A percentile compares a stretch with the other conserved stretches of the same genome.
These are phyloP conservation scores for Oxystoma pomonae DNA, from an alignment of 2,888 invertebrate genomes.

Conservation along the genomic window DNA sequence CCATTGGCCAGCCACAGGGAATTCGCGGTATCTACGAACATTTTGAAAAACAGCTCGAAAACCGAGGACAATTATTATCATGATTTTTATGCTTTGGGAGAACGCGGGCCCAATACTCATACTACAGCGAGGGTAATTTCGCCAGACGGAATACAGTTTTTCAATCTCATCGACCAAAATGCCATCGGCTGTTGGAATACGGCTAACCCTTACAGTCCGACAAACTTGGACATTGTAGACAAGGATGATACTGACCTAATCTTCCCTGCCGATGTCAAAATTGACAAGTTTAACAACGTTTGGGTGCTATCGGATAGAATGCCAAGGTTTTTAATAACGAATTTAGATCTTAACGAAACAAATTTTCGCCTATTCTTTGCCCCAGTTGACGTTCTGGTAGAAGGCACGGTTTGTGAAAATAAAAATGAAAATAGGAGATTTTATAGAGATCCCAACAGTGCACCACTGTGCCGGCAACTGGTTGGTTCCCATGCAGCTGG, in stretches of 20 bases:
- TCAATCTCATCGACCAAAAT: slow-evolving; percentile 75
- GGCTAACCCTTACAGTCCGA: slow-evolving; percentile 57
- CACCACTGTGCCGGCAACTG: no score
- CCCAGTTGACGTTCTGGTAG: slow-evolving; percentile 60
- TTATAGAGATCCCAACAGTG: neutral
- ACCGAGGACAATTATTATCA: slow-evolving; percentile 62
- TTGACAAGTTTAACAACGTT: slow-evolving; percentile 58
- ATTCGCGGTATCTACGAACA: slow-evolving; percentile 72
- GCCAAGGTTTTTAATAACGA: slow-evolving; percentile 67
- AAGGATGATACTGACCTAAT: slow-evolving; percentile 71
- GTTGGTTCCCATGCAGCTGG: neutral
- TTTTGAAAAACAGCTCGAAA: slow-evolving; percentile 64
- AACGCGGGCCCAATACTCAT: slow-evolving; percentile 64
- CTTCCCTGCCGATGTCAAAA: slow-evolving; percentile 75
- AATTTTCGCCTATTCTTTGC: slow-evolving; percentile 75
- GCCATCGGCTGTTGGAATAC: slow-evolving; percentile 78
- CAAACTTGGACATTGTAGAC: slow-evolving; percentile 67
- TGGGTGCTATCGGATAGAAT: slow-evolving; percentile 83
- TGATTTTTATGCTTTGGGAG: slow-evolving; percentile 63
- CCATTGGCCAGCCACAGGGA: slow-evolving; percentile 74
- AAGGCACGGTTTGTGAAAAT: slow-evolving; percentile 68
- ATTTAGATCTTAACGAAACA: slow-evolving; percentile 68
- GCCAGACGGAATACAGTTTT: slow-evolving; percentile 70
- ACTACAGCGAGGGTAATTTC: slow-evolving; percentile 73
- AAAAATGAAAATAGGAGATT: neutral